phyloP scores from a whole-genome alignment of 2,113 vertebrate genomes.

The Cettia cetti region DNA sequence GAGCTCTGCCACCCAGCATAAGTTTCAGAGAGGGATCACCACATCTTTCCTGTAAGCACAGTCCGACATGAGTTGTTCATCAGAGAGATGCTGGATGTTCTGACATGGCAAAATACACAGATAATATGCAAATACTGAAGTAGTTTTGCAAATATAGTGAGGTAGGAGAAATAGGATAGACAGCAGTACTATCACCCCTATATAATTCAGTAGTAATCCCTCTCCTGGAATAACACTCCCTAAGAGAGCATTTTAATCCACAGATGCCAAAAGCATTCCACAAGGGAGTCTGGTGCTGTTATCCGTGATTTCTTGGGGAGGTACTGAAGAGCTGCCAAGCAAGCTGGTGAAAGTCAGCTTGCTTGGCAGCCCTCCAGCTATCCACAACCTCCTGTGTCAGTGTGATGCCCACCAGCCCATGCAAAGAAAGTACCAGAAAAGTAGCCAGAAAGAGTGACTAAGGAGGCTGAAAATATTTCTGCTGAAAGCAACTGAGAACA shows the following conservation, averaged over 20 bases:
- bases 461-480: background rate
- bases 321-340: background rate
- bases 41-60: background rate
- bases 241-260: background rate
- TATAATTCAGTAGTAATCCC: background rate
- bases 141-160: background rate
- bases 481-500: background rate
- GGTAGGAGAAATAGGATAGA: background rate
- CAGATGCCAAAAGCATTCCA: background rate
- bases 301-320: background rate
- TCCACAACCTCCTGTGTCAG: background rate
- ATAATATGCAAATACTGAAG: background rate
- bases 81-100: background rate
- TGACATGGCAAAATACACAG: background rate
- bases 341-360: background rate
- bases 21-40: background rate
- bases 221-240: background rate
- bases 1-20: background rate
- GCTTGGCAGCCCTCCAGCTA: background rate
- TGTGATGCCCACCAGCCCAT: accelerated
- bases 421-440: background rate
- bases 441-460: background rate
- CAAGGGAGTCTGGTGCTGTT: background rate
- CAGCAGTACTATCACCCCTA: background rate
- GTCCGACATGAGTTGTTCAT: background rate